These are phyloP conservation scores for Novumbra hubbsi DNA, from an alignment of 2,797 vertebrate genomes.

Conservation along the genomic window DNA sequence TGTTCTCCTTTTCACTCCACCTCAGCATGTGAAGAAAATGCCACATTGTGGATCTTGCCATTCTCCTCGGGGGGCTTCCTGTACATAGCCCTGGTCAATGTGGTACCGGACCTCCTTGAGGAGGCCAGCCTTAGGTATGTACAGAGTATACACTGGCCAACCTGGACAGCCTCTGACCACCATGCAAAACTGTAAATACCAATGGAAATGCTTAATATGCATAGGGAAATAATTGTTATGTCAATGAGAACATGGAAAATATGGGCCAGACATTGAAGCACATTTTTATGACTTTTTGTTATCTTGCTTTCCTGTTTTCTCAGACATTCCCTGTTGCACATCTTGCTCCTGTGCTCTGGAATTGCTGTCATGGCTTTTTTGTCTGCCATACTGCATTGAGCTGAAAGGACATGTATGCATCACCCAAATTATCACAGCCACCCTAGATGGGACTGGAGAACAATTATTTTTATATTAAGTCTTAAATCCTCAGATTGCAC, in stretches of 20 bases:
- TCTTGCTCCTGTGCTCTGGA: conserved; percentile 86
- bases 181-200: background rate
- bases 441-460: conserved; percentile 5
- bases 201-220: background rate
- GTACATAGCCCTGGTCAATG: conserved; percentile 95
- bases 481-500: background rate
- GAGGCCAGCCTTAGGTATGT: conserved; percentile 81
- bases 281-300: background rate
- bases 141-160: background rate
- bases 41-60: conserved; percentile 89
- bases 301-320: conserved; percentile 14
- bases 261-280: background rate
- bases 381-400: conserved; percentile 79
- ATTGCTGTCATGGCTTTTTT: conserved; percentile 90
- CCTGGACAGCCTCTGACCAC: background rate
- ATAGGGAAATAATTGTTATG: background rate
- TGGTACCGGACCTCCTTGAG: conserved; percentile 92
- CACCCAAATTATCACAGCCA: conserved; percentile 26
- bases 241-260: background rate
- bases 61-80: conserved; percentile 97
- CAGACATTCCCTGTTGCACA: conserved; percentile 89
- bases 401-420: conserved; percentile 17
- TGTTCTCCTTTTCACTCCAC: background rate
- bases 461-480: background rate
- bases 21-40: conserved; percentile 73